These are phyloP conservation scores for Schizaphis graminum DNA, from an alignment of 2,888 invertebrate genomes.

Conservation along the genomic window DNA sequence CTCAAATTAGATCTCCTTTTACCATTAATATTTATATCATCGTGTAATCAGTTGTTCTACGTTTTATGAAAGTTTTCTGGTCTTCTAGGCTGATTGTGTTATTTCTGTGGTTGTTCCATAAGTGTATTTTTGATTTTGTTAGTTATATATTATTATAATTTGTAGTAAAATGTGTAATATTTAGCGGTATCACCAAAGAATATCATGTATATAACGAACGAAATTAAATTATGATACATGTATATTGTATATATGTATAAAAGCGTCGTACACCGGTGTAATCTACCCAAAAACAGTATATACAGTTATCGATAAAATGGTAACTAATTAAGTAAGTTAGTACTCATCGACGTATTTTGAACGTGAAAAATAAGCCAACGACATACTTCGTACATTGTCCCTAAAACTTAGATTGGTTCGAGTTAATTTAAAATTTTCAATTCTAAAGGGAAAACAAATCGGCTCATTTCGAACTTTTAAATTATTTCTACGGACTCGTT, in stretches of 20 bases:
- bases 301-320: background rate
- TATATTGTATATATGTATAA: background rate
- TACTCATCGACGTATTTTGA: background rate
- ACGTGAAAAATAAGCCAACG: background rate
- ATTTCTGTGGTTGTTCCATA: background rate
- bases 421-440: conserved; percentile 16
- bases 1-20: background rate
- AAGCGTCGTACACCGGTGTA: background rate
- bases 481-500: background rate
- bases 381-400: background rate
- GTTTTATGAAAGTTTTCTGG: background rate
- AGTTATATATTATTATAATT: background rate
- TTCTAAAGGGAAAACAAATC: background rate
- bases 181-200: background rate
- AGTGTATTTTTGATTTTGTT: background rate
- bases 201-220: background rate
- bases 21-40: background rate
- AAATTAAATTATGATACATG: background rate
- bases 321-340: background rate
- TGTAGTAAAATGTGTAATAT: background rate
- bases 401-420: conserved; percentile 4
- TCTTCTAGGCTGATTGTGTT: background rate
- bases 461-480: background rate
- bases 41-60: background rate
- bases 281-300: background rate